A percentile compares a stretch with the other conserved stretches of the same genome.
These are phyloP conservation scores for Tanypteryx hageni DNA, from an alignment of 2,888 invertebrate species.

Conservation along the genomic window DNA sequence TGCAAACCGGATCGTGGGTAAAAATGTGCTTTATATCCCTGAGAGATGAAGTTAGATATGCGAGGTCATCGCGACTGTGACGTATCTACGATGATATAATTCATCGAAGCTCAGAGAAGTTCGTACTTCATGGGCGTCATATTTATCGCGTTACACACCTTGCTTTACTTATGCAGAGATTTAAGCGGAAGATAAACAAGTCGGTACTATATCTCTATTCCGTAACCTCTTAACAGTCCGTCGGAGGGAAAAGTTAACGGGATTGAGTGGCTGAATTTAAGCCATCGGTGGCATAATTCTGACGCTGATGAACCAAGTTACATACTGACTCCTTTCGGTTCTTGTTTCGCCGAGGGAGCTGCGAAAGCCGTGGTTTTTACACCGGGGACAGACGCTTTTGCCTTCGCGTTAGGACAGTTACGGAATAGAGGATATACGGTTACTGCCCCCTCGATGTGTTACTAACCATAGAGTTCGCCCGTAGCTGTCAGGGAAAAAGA, in stretches of 20 bases:
- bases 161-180: neutral
- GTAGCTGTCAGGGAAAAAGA: neutral
- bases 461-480: neutral
- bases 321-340: neutral
- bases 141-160: conserved; percentile 14
- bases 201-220: neutral
- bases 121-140: neutral
- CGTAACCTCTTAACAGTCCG: neutral
- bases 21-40: neutral
- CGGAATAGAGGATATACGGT: neutral
- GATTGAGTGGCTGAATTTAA: neutral
- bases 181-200: neutral
- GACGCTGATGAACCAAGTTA: conserved; percentile 10
- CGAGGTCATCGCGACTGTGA: neutral
- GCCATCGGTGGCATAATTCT: neutral
- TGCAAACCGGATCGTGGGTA: neutral
- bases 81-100: neutral
- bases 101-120: neutral
- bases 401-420: neutral
- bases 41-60: neutral
- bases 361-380: neutral
- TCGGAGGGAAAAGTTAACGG: conserved; percentile 10
- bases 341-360: neutral
- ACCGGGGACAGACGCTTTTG: neutral
- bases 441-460: neutral